These are phyloP conservation scores for Marmota flaviventris DNA, from an alignment of 2,113 vertebrate genomes.

Conservation along the genomic window DNA sequence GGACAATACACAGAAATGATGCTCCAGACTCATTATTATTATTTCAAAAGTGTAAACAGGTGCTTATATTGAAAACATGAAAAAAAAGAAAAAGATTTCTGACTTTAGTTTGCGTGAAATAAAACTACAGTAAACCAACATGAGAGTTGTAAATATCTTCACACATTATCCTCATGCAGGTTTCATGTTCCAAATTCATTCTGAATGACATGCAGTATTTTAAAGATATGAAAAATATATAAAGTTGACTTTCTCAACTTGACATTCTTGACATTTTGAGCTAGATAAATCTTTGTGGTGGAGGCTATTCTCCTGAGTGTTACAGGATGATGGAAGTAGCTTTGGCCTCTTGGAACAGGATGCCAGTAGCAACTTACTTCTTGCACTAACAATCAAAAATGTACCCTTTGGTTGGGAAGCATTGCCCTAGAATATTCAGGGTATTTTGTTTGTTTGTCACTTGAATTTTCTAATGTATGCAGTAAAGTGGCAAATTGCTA, in stretches of 20 bases:
- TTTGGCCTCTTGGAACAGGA: background rate
- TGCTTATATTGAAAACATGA: background rate
- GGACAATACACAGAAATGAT: background rate
- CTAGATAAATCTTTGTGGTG: background rate
- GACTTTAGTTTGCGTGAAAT: background rate
- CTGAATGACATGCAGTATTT: background rate
- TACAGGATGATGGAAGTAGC: background rate
- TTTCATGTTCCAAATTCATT: background rate
- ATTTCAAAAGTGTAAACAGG: background rate
- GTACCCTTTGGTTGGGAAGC: background rate
- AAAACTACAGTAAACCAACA: background rate
- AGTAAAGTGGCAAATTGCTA: background rate
- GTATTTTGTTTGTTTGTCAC: background rate
- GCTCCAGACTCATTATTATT: background rate
- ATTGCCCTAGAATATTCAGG: background rate
- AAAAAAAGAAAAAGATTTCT: background rate
- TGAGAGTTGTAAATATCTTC: background rate
- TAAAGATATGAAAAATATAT: background rate
- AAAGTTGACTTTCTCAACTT: background rate
- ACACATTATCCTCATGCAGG: background rate
- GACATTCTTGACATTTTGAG: slow-evolving; percentile 1
- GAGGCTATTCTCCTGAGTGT: background rate
- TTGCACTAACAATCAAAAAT: background rate
- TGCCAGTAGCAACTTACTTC: background rate
- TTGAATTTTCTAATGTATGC: background rate